Evolutionary conservation across 2,888 invertebrate genomes (phyloP), one percentile per base, ranked within the genome.

Genomic region (Mantis religiosa): DNA sequence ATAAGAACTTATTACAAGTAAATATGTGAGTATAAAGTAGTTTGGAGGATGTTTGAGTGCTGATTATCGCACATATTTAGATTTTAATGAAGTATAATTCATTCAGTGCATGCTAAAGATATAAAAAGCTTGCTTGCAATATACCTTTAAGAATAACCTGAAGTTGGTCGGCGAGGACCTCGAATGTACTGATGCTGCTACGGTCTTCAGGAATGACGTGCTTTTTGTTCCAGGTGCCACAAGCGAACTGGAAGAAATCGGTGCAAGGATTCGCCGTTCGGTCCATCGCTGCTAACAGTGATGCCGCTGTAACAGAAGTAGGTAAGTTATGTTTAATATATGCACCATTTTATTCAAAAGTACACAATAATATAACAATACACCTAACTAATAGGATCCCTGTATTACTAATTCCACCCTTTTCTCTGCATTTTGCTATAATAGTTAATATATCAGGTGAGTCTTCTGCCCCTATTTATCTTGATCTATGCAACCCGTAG

Each of bases 191-290:
- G 91, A 97, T 97, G 86, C 96, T 97, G 91, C 97, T 96, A 90
- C 96, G 94, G 93, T 98, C 98, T 92, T 97, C 97, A 0, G 98
- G 98, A 91, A 98, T 98, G 88, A 97, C 95, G 93, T 98, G 97
- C 90, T 96, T 95, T 92, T 96, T 96, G 93, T 98, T 97, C 97
- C 98, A 98, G 28, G 96, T 96, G 25, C 98, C 98, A 92, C 98
- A 98, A 20, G 98, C 97, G 93, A 96, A 98, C 93, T 97, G 96
- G 93, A 97, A 98, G 93, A 98, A 98, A 92, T 98, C 96, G 82
- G 95, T 95, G 93, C 98, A 98, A 0, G 98, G 98, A 92, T 97
- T 96, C 0, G 96, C 95, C 0, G 94, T 94, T 85, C 94, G 94
- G 92, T 98, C 97, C 97, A 98, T 97, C 20, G 97, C 97, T 34